Base-by-base conservation (phyloP, 2,797 vertebrate genomes). In the Chiloscyllium punctatum region DNA sequence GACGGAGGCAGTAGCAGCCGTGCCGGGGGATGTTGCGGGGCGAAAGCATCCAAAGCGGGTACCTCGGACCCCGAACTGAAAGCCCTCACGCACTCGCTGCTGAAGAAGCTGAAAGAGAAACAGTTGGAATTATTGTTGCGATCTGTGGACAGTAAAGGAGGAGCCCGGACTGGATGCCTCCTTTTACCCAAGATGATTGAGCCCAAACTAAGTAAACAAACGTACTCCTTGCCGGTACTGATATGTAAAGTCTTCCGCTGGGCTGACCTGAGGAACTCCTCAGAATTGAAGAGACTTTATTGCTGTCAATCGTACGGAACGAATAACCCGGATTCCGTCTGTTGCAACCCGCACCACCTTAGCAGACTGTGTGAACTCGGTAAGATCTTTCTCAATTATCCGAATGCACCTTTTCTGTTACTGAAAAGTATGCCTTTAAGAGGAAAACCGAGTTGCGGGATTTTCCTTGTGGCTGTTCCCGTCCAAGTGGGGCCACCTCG, bases 261-360 rank as follows among this genome's bases (percentile, higher is more conserved):
- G 99, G 99, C 99, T 97, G 99, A 99, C 97, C 99, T 99, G 97
- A 98, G 98, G 97, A 98, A 98, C 97, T 98, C 98, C 97, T 98
- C 99, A 97, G 98, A 99, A 97, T 97, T 99, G 96, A 99, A 99
- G 98, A 98, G 99, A 97, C 97, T 99, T 96, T 98, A 98, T 96
- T 98, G 98, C 98, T 99, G 99, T 98, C 99, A 99, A 98, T 99
- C 98, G 96, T 99, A 99, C 97, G 97, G 98, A 97, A 98, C 98
- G 97, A 97, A 97, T 96, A 99, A 99, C 98, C 97, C 98, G 96
- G 99, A 99, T 97, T 97, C 98, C 95, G 98, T 99, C 97, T 99
- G 99, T 98, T 99, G 99, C 98, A 99, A 99, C 97, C 99, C 99
- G 96, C 98, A 99, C 97, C 99, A 99, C 98, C 99, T 99, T 98